A percentile compares a stretch with the other conserved stretches of the same genome.
Evolutionary conservation across 2,888 invertebrate species (phyloP).

Genomic region (Cerceris rybyensis): DNA sequence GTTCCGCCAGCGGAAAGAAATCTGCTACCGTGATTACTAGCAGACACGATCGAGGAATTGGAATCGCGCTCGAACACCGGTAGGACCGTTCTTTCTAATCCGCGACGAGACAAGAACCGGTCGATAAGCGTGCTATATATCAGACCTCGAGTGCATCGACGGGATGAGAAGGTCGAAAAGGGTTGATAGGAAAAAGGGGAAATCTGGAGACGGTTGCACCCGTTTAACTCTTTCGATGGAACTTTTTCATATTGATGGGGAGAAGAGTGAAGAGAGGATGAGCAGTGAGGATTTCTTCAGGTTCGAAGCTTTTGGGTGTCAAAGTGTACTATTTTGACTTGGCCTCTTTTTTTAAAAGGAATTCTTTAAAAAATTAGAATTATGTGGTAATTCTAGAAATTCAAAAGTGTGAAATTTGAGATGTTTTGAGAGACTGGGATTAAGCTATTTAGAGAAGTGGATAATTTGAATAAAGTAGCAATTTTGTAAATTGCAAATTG

Average conservation of each 20-base stretch:
- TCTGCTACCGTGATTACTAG: conserved; percentile 49
- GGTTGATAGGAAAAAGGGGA: conserved; percentile 18
- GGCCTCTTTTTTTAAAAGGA: background rate
- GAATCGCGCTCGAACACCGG: conserved; percentile 57
- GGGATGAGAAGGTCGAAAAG: conserved; percentile 54
- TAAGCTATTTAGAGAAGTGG: no score
- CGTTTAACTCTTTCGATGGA: conserved; percentile 35
- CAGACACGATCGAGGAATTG: conserved; percentile 56
- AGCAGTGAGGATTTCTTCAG: no score
- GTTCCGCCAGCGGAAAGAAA: conserved; percentile 49
- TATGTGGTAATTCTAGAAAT: no score
- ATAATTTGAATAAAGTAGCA: no score
- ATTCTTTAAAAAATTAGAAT: no score
- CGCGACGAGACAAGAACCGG: conserved; percentile 64
- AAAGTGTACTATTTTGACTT: background rate
- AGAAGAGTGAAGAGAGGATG: no score
- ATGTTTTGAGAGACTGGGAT: no score
- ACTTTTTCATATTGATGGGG: conserved; percentile 29
- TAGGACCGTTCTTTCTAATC: conserved; percentile 62
- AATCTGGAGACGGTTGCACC: conserved; percentile 44
- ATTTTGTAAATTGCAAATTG: no score
- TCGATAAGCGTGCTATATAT: conserved; percentile 61
- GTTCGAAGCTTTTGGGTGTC: no score
- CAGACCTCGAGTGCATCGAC: conserved; percentile 32
- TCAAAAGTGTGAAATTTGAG: no score